Evolutionary conservation across 2,888 invertebrate species (phyloP).

Genomic region (Eurytoma adleriae): DNA sequence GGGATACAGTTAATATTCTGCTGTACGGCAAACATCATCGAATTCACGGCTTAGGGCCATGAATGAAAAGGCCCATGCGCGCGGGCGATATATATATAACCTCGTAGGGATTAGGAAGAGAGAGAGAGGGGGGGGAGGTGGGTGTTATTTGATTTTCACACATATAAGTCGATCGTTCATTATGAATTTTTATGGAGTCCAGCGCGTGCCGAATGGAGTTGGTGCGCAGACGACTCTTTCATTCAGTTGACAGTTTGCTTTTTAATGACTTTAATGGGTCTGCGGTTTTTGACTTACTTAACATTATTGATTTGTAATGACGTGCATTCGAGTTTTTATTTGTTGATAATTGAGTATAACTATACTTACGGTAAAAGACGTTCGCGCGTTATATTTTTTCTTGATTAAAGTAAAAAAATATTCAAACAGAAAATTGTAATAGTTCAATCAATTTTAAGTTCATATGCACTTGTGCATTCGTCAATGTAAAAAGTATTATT

Average conservation of each 20-base stretch:
- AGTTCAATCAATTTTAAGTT: no score
- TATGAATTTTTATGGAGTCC: slow-evolving; percentile 53
- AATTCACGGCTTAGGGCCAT: slow-evolving; percentile 62
- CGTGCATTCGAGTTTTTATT: no score
- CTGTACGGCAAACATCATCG: slow-evolving; percentile 68
- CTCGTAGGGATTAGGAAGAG: slow-evolving; percentile 55
- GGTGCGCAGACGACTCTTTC: background rate
- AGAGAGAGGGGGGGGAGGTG: slow-evolving; percentile 57
- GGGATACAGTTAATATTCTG: slow-evolving; percentile 73
- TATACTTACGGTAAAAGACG: no score
- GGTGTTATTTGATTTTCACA: slow-evolving; percentile 72
- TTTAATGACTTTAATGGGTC: slow-evolving; percentile 44
- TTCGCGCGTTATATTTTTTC: no score
- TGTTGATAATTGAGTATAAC: no score
- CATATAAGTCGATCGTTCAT: slow-evolving; percentile 61
- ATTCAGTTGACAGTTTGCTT: slow-evolving; percentile 33
- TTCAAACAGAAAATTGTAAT: no score
- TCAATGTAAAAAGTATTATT: no score
- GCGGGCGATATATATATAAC: background rate
- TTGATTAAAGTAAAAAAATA: no score
- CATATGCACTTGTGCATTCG: no score
- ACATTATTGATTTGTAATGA: no score
- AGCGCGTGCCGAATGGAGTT: slow-evolving; percentile 7
- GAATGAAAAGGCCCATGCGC: slow-evolving; percentile 58
- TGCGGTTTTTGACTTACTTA: slow-evolving; percentile 45